Percentiles rank a stretch among this genome's conserved stretches.
Conservation (phyloP, 2,797 vertebrate genomes). For the Clarias fuscus region DNA sequence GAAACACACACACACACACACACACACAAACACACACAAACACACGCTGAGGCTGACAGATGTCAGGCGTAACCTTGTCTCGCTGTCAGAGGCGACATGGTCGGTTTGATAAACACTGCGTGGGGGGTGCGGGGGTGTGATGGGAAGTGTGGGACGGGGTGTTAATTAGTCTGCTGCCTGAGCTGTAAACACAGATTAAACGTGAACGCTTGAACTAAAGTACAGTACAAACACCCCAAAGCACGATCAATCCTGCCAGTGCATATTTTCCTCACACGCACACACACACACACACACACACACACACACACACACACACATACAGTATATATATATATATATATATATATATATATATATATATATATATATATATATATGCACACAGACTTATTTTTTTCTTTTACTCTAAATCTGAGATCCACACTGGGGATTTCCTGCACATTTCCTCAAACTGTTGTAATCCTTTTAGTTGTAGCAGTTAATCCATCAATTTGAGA, state of each 20-base stretch:
- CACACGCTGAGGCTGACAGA: slow-evolving; percentile 45
- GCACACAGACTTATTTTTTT: background rate
- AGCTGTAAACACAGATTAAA: slow-evolving; percentile 39
- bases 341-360: too few species aligned
- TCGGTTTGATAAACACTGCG: slow-evolving; percentile 50
- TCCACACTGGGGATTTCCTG: background rate
- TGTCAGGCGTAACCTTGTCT: slow-evolving; percentile 52
- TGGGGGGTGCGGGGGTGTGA: slow-evolving; percentile 3
- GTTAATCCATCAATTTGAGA: background rate
- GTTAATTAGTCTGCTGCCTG: slow-evolving; percentile 39
- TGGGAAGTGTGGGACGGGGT: slow-evolving; percentile 25
- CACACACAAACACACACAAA: slow-evolving; percentile 28
- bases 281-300: slow-evolving; percentile 5
- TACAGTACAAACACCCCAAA: slow-evolving; percentile 26
- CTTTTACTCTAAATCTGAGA: background rate
- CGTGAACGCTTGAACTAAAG: slow-evolving; percentile 29
- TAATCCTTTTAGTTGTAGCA: background rate
- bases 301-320: background rate
- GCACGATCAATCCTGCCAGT: slow-evolving; percentile 58
- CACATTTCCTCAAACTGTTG: background rate
- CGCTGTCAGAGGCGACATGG: slow-evolving; percentile 49
- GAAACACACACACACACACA: slow-evolving; percentile 7
- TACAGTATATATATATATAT: too few species aligned
- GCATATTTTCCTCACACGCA: slow-evolving; percentile 59
- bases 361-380: too few species aligned